Base-by-base conservation (phyloP, 2,888 invertebrate genomes). In the Volucella bombylans region DNA sequence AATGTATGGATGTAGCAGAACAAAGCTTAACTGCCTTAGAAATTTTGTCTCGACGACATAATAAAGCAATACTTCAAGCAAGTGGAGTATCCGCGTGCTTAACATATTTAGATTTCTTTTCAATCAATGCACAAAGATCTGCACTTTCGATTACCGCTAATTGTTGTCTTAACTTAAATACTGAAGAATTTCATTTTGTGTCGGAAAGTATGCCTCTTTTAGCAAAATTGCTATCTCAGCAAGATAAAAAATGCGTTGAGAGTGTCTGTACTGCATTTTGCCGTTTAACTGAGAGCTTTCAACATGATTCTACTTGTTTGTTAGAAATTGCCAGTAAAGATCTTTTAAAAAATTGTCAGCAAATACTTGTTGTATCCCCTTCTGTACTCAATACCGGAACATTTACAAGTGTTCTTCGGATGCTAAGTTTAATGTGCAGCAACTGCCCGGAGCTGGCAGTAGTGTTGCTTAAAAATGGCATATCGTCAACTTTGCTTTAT, bases 1-100 rank as follows among this genome's bases (percentile, higher is more conserved):
- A 99, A 88, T 99, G 99, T 91, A 99, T 99, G 97, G 99, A 99
- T 92, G 99, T 99, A 18, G 99, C 99, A 4, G 99, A 99, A 92
- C 99, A 99, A 93, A 97, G 98, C 87, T 94, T 99, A 83, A 98
- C 99, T 6, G 99, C 99, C 2, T 93, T 99, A 52, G 99, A 99
- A 91, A 99, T 99, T 95, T 93, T 99, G 65, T 99, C 99, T 0
- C 94, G 98, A 12, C 94, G 99, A 80, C 99, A 99, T 92, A 97
- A 98, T 89, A 99, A 99, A 92, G 95, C 98, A 52, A 99, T 99
- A 87, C 92, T 99, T 82, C 97, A 97, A 92, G 97, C 98, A 86
- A 95, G 97, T 87, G 99, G 99, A 41, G 98, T 99, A 3, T 95
- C 97, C 6, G 97, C 99, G 2, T 99, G 99, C 91, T 94, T 99